A percentile compares a stretch with the other conserved stretches of the same genome.
Evolutionary conservation across 2,888 invertebrate species (phyloP).

Genomic region (Pachymerium ferrugineum): DNA sequence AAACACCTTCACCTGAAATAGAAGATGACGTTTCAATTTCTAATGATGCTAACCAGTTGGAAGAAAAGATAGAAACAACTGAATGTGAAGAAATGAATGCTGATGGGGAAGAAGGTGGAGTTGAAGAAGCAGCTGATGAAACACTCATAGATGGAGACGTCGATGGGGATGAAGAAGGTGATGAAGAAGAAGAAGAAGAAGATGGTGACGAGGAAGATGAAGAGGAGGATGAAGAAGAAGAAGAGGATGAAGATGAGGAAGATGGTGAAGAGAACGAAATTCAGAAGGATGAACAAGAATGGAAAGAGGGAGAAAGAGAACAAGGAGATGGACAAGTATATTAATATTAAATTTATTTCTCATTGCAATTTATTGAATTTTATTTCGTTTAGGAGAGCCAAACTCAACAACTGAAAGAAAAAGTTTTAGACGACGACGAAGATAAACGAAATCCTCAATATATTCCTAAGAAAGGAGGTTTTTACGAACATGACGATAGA

Average conservation of each 20-base stretch:
- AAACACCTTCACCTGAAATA: no score
- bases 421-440: conserved; percentile 81
- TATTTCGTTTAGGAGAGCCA: conserved; percentile 35
- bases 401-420: conserved; percentile 41
- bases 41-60: background rate
- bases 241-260: conserved; percentile 41
- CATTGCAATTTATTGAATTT: background rate
- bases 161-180: conserved; percentile 42
- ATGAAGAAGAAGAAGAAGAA: conserved; percentile 41
- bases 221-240: conserved; percentile 43
- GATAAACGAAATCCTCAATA: conserved; percentile 95
- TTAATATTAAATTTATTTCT: background rate
- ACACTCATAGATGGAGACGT: conserved; percentile 40
- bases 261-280: conserved; percentile 41
- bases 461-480: conserved; percentile 90
- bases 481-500: conserved; percentile 93
- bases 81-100: conserved; percentile 26
- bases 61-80: background rate
- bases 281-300: conserved; percentile 42
- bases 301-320: conserved; percentile 53
- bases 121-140: conserved; percentile 42
- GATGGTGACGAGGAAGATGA: conserved; percentile 40
- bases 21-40: no score
- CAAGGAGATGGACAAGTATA: conserved; percentile 66
- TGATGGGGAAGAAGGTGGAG: conserved; percentile 39